Conservation (phyloP, 2,113 vertebrate genomes). For the Heptranchias perlo region DNA sequence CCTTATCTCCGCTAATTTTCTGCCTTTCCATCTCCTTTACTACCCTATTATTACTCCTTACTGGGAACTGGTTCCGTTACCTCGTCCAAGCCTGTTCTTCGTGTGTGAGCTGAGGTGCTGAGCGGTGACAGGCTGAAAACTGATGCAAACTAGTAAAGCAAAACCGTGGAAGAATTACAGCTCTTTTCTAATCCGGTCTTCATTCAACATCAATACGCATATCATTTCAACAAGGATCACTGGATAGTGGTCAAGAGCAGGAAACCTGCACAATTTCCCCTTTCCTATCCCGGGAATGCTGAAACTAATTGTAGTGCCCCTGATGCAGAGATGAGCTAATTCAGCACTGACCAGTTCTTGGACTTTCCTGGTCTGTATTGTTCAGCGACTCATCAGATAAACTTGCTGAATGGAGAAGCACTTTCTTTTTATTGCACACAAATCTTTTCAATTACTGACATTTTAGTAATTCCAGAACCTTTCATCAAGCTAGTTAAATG, state of each 20-base stretch:
- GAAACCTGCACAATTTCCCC: background rate
- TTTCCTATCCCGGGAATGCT: background rate
- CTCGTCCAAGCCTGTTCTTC: background rate
- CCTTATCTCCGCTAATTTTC: background rate
- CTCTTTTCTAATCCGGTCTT: background rate
- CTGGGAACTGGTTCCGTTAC: background rate
- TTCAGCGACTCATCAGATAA: background rate
- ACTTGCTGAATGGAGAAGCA: background rate
- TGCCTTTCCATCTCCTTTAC: background rate
- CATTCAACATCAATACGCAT: background rate
- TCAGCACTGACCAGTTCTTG: background rate
- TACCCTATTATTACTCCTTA: background rate
- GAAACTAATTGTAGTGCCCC: background rate
- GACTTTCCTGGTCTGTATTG: background rate
- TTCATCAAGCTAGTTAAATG: slow-evolving; percentile 26
- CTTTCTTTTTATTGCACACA: background rate
- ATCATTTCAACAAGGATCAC: background rate
- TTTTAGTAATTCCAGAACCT: slow-evolving; percentile 21
- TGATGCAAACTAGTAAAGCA: background rate
- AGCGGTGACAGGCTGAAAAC: background rate
- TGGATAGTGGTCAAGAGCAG: background rate
- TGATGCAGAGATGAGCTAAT: background rate
- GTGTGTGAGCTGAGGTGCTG: background rate
- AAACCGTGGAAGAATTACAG: no score
- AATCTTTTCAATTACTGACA: slow-evolving; percentile 29